These are phyloP conservation scores for Drosophila dives DNA, from an alignment of 2,888 invertebrate species.

Conservation along the genomic window DNA sequence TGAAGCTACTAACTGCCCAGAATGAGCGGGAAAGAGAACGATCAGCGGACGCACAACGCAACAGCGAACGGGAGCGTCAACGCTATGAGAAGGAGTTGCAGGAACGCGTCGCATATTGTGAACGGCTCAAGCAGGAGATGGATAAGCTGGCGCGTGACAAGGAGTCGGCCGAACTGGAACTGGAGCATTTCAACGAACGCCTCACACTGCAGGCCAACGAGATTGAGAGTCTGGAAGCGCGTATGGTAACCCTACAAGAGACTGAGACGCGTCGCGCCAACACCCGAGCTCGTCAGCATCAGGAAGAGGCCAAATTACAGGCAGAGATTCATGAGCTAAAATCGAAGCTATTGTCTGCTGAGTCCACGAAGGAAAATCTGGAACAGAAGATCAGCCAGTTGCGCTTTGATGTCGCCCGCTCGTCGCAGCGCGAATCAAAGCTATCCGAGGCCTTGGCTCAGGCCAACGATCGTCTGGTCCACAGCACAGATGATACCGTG, in stretches of 20 bases:
- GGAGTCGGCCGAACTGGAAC: slow-evolving; percentile 80
- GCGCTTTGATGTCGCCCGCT: slow-evolving; percentile 83
- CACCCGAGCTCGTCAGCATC: slow-evolving; percentile 82
- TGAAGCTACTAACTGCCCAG: slow-evolving; percentile 86
- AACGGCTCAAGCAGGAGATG: slow-evolving; percentile 84
- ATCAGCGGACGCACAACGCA: slow-evolving; percentile 85
- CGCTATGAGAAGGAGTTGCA: slow-evolving; percentile 84
- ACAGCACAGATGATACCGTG: slow-evolving; percentile 77
- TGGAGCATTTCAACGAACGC: slow-evolving; percentile 83
- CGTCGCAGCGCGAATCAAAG: slow-evolving; percentile 83
- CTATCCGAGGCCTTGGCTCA: slow-evolving; percentile 82
- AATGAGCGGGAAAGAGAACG: slow-evolving; percentile 86
- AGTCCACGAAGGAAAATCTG: slow-evolving; percentile 76
- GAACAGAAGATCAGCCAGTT: slow-evolving; percentile 79
- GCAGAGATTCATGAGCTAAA: slow-evolving; percentile 83
- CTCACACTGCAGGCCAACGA: slow-evolving; percentile 83
- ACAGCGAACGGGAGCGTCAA: slow-evolving; percentile 84
- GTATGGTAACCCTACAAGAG: slow-evolving; percentile 84
- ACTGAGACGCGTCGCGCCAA: slow-evolving; percentile 82
- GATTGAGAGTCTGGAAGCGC: slow-evolving; percentile 86
- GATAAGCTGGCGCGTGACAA: slow-evolving; percentile 83
- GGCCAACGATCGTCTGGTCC: slow-evolving; percentile 71
- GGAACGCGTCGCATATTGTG: slow-evolving; percentile 84
- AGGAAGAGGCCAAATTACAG: slow-evolving; percentile 80
- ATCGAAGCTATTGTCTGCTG: slow-evolving; percentile 68